These are phyloP conservation scores for Idaea dimidiata DNA, from an alignment of 2,888 invertebrate genomes.

Conservation along the genomic window DNA sequence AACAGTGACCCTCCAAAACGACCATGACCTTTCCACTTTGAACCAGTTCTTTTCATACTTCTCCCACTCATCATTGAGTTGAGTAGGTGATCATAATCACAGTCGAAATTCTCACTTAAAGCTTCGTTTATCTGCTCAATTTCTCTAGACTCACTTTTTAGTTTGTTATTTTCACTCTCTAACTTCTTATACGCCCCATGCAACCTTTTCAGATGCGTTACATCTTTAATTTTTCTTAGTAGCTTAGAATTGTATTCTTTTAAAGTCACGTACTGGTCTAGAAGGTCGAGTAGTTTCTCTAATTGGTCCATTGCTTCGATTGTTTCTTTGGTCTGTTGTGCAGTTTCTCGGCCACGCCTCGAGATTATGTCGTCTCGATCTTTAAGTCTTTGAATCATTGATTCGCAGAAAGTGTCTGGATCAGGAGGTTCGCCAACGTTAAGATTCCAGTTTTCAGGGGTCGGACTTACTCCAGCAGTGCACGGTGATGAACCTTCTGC, in stretches of 20 bases:
- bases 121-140: conserved; percentile 70
- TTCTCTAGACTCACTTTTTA: conserved; percentile 61
- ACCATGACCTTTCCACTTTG: conserved; percentile 73
- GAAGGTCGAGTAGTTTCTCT: conserved; percentile 87
- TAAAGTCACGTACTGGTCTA: conserved; percentile 87
- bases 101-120: conserved; percentile 81
- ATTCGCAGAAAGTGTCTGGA: conserved; percentile 61
- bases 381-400: conserved; percentile 65
- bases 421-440: conserved; percentile 54
- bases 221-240: conserved; percentile 84
- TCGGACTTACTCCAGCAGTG: conserved; percentile 51
- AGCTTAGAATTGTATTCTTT: conserved; percentile 86
- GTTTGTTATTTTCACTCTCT: conserved; percentile 59
- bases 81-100: conserved; percentile 82
- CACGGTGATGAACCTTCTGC: conserved; percentile 70
- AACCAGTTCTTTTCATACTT: conserved; percentile 72
- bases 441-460: conserved; percentile 60
- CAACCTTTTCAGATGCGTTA: conserved; percentile 85
- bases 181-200: conserved; percentile 81
- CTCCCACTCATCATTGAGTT: conserved; percentile 83
- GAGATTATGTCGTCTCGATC: conserved; percentile 70
- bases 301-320: conserved; percentile 88
- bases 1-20: conserved; percentile 75
- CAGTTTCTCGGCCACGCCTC: conserved; percentile 76
- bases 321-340: conserved; percentile 79